Base-by-base conservation (phyloP, 2,797 vertebrate genomes). In the Odontamblyopus lacepedii region DNA sequence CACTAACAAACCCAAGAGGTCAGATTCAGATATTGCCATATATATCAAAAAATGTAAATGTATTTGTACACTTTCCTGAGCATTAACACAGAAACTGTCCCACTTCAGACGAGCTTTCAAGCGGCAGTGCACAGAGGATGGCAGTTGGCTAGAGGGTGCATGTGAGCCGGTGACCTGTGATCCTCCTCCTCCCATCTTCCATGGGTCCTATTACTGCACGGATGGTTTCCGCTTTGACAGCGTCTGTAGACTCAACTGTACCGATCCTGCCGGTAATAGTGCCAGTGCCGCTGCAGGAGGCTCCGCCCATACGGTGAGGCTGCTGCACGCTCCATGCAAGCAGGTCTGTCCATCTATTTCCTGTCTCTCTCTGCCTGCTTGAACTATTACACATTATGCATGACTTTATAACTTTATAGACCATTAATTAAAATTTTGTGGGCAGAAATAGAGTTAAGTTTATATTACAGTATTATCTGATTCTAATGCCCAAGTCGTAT, bases 191-290 rank as follows among this genome's bases (percentile, higher is more conserved):
- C 89, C 95, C 19, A 96, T 97, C 78, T 99, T 99, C 87, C 95
- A 97, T 0, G 98, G 95, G 62, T 93, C 97, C 56, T 99, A 97
- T 89, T 95, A 96, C 83, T 99, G 98, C 78, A 97, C 95, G 0
- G 95, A 97, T 0, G 96, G 95, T 80, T 99, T 99, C 91, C 95
- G 91, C 87, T 98, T 97, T 78, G 97, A 98, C 92, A 99, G 98
- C 0, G 94, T 95, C 83, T 99, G 98, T 87, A 91, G 93, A 78
- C 95, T 99, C 81, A 95, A 95, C 86, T 99, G 98, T 0, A 91
- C 95, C 27, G 93, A 95, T 32, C 79, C 89, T 75, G 88, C 93
- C 72, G 85, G 95, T 95, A 91, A 86, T 74, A 77, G 81, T 48
- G 81, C 87, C 78, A 61, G 72, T 73, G 12, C 74, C 70, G 79